Conservation (phyloP, 2,888 invertebrate species). For the Scaptomyza cyrtandrae region DNA sequence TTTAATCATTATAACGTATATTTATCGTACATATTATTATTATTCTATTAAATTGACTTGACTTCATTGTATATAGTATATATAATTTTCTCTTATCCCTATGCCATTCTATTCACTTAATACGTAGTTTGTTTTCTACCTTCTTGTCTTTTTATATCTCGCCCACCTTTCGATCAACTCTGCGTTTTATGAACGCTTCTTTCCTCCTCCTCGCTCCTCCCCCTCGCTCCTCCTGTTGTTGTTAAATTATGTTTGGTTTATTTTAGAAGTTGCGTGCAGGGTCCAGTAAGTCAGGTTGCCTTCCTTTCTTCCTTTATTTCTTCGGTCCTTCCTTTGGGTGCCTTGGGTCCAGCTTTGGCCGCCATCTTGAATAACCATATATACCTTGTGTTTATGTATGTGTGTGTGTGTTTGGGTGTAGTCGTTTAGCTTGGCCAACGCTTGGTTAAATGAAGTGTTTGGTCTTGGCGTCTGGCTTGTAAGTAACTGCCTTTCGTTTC, state of each 20-base stretch:
- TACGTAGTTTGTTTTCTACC: not conserved
- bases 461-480: conserved; percentile 40
- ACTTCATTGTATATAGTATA: too few species aligned
- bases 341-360: conserved; percentile 45
- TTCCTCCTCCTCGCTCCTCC: not conserved
- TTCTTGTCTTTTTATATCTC: not conserved
- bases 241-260: not conserved
- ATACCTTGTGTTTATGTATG: conserved; percentile 9
- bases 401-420: conserved; percentile 13
- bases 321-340: not conserved
- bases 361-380: conserved; percentile 71
- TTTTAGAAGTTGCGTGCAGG: not conserved
- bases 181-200: not conserved
- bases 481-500: conserved; percentile 20
- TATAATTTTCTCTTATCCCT: too few species aligned
- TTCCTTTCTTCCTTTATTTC: too few species aligned
- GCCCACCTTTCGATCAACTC: not conserved
- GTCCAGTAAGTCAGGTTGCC: not conserved
- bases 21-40: too few species aligned
- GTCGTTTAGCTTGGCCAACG: conserved; percentile 24
- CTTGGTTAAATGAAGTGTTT: conserved; percentile 50
- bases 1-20: too few species aligned
- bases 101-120: too few species aligned
- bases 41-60: too few species aligned
- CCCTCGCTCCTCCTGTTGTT: not conserved